Conservation (phyloP, 1,140 invertebrate genomes). For the Idris sp. region DNA sequence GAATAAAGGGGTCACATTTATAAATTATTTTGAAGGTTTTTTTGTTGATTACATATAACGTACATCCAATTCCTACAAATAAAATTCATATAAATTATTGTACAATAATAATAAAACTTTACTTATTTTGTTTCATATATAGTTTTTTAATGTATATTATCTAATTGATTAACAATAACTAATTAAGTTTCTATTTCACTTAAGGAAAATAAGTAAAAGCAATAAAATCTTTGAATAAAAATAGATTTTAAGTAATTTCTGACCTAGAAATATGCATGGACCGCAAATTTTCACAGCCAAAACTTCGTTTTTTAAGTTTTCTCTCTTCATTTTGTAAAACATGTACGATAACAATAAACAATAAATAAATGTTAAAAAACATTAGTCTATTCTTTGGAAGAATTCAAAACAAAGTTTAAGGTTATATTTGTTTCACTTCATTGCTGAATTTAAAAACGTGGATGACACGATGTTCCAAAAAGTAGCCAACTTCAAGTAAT, state of each 20-base stretch:
- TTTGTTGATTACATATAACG: constrained; percentile 69
- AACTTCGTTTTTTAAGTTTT: constrained; percentile 70
- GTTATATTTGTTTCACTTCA: too few species aligned
- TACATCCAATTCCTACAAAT: constrained; percentile 76
- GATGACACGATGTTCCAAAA: too few species aligned
- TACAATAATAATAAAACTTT: background rate
- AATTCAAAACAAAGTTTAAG: too few species aligned
- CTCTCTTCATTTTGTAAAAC: constrained; percentile 4
- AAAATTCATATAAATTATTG: background rate
- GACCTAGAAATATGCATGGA: constrained; percentile 74
- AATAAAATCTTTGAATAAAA: too few species aligned
- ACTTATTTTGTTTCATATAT: too few species aligned
- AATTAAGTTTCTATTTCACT: too few species aligned
- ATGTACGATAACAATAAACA: background rate
- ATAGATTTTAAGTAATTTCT: constrained; percentile 27
- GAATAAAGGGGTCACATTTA: constrained; percentile 68
- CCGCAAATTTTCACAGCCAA: constrained; percentile 72
- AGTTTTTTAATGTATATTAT: too few species aligned
- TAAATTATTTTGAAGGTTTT: constrained; percentile 62
- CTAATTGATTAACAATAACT: too few species aligned
- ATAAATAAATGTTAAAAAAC: too few species aligned
- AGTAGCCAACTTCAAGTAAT: background rate
- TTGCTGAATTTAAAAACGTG: too few species aligned
- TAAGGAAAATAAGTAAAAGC: too few species aligned
- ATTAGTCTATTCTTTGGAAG: too few species aligned